Base-by-base conservation (phyloP, 1,140 invertebrate species). In the Argopecten irradians region DNA sequence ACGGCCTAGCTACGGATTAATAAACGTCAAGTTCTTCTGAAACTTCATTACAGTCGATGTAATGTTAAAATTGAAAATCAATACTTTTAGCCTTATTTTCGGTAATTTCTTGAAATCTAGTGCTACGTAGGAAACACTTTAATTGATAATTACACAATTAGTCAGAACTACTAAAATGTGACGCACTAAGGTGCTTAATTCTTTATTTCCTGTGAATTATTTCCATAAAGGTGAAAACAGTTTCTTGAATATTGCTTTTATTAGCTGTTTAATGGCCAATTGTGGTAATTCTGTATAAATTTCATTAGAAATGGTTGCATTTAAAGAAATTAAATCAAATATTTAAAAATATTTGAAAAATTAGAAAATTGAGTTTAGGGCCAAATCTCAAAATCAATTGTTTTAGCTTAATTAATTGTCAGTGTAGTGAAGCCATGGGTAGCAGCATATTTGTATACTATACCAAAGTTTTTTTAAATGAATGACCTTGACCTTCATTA, bases 171-270 rank as follows among this genome's bases (percentile, higher is more conserved):
- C n/a, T n/a, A 71, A 71, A 71, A 71, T 28, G 55, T 28, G 55
- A 22, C 1, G 28, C 2, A 71, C 22, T 71, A n/a, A 71, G 55
- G 55, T 28, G 55, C 28, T 22, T 71, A 71, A 71, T 71, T 71
- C 11, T n/a, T 7, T 71, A 22, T 71, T 71, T 71, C n/a, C 55
- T 71, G 55, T 71, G 55, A 71, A 71, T 71, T 71, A 71, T 71
- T 28, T 71, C 55, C n/a, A 28, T 71, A 71, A 71, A 28, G 55
- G 55, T 71, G 55, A 71, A 71, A 3, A 71, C 11, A n/a, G 55
- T 71, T 71, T 71, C 55, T 71, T 71, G 55, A 71, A 71, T 71
- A 71, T 71, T 71, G 55, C 55, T 71, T 71, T 71, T 71, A 71
- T 71, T 71, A 71, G 55, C 55, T 71, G 55, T 71, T 71, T 22